Conservation (phyloP, 1,140 invertebrate species). For the Bicyclus anynana region DNA sequence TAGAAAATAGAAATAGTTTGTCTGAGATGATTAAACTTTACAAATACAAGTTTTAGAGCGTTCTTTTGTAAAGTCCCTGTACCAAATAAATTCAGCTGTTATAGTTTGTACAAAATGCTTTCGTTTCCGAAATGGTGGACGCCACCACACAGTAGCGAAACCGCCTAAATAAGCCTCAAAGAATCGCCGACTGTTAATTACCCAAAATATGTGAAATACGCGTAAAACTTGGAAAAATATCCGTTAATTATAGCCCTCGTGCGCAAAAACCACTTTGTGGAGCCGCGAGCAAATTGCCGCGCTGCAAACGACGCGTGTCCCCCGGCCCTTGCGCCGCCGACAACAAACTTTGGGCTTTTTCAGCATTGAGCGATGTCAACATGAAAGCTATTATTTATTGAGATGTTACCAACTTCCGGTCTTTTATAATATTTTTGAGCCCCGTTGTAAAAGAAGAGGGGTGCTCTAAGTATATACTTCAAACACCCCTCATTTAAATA, state of each 20-base stretch:
- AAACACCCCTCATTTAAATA: neutral
- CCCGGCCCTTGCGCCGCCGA: conserved; percentile 2
- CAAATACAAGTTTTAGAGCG: too few species aligned
- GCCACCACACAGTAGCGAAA: too few species aligned
- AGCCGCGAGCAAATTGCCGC: conserved; percentile 17
- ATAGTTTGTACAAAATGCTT: too few species aligned
- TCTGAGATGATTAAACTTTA: too few species aligned
- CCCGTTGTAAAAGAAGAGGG: too few species aligned
- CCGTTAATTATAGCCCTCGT: conserved; percentile 33
- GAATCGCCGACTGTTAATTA: conserved; percentile 40
- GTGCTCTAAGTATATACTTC: too few species aligned
- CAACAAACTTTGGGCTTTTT: neutral
- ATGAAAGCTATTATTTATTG: conserved; percentile 6
- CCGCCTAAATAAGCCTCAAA: neutral
- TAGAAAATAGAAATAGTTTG: too few species aligned
- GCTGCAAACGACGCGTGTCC: conserved; percentile 33
- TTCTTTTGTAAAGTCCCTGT: too few species aligned
- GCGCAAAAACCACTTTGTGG: conserved; percentile 19
- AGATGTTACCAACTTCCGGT: neutral
- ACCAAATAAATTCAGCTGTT: too few species aligned
- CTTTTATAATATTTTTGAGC: too few species aligned
- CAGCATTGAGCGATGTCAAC: neutral
- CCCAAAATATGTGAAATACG: conserved; percentile 30
- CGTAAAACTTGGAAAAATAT: conserved; percentile 28
- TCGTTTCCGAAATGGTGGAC: too few species aligned